Conservation (phyloP, 1,140 invertebrate genomes). For the Orchesella cincta region DNA sequence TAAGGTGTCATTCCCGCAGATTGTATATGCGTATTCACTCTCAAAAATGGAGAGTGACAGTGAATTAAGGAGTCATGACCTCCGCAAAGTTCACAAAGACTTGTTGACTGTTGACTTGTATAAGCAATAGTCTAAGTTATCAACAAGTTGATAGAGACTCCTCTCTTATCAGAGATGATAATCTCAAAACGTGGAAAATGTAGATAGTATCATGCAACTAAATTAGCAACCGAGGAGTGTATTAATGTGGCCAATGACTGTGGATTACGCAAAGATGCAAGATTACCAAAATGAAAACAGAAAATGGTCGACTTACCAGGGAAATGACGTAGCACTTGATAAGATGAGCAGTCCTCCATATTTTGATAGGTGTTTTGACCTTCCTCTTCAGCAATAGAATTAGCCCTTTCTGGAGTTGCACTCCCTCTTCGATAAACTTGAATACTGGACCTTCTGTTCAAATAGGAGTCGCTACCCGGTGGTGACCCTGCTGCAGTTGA, state of each 20-base stretch:
- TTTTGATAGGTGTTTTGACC: background rate
- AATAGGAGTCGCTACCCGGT: background rate
- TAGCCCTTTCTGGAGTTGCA: background rate
- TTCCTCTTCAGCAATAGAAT: background rate
- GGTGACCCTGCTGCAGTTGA: background rate
- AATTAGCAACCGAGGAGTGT: background rate
- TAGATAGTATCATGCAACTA: background rate
- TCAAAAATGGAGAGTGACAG: no score
- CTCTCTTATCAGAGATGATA: background rate
- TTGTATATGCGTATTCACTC: no score
- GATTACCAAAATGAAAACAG: conserved; percentile 3
- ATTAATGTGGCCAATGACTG: background rate
- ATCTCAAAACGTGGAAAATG: background rate
- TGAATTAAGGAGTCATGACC: background rate
- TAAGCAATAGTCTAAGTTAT: background rate
- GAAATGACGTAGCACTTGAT: conserved; percentile 42
- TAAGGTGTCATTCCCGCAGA: no score
- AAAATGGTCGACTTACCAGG: conserved; percentile 26
- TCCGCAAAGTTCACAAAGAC: no score
- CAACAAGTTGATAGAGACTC: no score
- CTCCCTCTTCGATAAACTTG: conserved; percentile 19
- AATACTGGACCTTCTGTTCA: background rate
- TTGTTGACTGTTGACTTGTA: no score
- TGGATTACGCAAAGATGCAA: background rate
- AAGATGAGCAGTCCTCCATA: conserved; percentile 39